Evolutionary conservation across 2,113 vertebrate species (phyloP).

Genomic region (Falcunculus frontatus): DNA sequence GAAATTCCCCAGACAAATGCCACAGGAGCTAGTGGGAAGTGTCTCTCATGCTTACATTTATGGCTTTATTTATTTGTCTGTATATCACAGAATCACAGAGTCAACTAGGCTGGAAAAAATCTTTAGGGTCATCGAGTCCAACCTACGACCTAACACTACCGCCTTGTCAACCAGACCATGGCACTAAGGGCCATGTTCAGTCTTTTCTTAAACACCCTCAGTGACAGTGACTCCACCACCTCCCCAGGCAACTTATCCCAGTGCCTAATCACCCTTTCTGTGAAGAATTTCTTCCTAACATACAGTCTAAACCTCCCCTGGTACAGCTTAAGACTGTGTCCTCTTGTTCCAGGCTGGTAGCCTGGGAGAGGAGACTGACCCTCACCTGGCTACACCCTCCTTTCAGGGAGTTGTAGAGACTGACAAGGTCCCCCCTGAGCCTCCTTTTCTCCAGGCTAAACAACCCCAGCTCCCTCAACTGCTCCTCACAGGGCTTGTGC

Average conservation of each 20-base stretch:
- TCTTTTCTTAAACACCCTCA: background rate
- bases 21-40: background rate
- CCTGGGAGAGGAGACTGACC: background rate
- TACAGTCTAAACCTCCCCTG: background rate
- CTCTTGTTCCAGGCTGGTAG: too few relatives aligned
- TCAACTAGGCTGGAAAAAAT: background rate
- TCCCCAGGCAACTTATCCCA: background rate
- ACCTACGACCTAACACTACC: background rate
- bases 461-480: background rate
- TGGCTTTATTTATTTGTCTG: background rate
- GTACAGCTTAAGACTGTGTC: too few relatives aligned
- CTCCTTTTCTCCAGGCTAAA: background rate
- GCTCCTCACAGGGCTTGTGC: background rate
- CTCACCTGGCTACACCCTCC: background rate
- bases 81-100: background rate
- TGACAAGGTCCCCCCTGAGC: too few relatives aligned
- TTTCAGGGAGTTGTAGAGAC: background rate
- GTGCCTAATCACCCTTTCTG: background rate
- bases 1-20: background rate
- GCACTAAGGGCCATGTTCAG: background rate
- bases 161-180: background rate
- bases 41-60: background rate
- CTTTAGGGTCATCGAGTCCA: background rate
- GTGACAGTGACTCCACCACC: background rate
- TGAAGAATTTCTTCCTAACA: background rate